Base-by-base conservation (phyloP, 2,797 vertebrate species). In the Pteropus rufus region DNA sequence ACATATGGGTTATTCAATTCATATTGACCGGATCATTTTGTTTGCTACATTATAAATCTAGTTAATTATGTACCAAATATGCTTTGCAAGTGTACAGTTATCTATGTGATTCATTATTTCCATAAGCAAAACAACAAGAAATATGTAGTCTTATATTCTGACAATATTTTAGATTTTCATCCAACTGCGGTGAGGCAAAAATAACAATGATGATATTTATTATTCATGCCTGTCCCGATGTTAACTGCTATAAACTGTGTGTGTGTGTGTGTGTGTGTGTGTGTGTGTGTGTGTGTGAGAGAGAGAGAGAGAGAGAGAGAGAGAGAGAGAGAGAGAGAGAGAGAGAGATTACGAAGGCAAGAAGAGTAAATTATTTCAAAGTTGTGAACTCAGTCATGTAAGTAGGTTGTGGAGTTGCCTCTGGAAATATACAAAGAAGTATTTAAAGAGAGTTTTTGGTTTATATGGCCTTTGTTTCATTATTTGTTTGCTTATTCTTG, bases 151-250 rank as follows among this genome's bases (percentile, higher is more conserved):
- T 29, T 70, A 4, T 23, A 58, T 18, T 56, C 60, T 89, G 7
- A 64, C n/a, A 81, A 73, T 84, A 72, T 70, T 93, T 94, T 73
- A 89, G 62, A 44, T 60, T 96, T 95, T 88, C 56, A 91, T 82
- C 81, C 24, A 81, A 64, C 2, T 29, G 1, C 26, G 83, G 7
- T 86, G 31, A 91, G 36, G 21, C 0, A 24, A 82, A 82, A 94
- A 83, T 70, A 64, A 67, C 79, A 64, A 77, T 36, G 16, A 88
- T 65, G 21, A 41, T 76, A 56, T 88, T 83, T 73, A 69, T 93
- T 70, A 87, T 44, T 92, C 87, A 69, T 90, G 60, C 41, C 67
- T 64, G 34, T 9, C 23, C 49, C 64, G 10, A 92, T 49, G 69
- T 39, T 85, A 86, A 95, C 69, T 93, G 23, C n/a, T 90, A 4